phyloP scores from a whole-genome alignment of 2,113 vertebrate genomes.

The Platycercus adscitus region DNA sequence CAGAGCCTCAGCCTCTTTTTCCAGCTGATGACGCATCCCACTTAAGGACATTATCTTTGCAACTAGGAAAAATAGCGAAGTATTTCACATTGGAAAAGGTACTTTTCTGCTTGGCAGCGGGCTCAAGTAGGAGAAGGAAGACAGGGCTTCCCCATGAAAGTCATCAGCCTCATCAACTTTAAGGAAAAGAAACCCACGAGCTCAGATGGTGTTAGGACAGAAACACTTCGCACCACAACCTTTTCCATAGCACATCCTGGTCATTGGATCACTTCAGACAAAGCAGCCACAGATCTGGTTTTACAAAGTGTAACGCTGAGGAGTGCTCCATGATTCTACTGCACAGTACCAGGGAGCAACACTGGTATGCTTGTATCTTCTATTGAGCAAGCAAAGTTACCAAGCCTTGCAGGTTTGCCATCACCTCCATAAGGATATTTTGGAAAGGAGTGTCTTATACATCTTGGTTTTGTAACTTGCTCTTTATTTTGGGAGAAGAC shows the following conservation, averaged over 20 bases:
- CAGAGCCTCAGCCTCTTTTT: neutral
- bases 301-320: rapidly evolving
- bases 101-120: neutral
- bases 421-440: neutral
- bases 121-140: neutral
- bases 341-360: neutral
- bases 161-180: neutral
- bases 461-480: neutral
- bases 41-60: neutral
- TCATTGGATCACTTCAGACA: neutral
- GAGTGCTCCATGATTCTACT: neutral
- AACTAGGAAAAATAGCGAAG: neutral
- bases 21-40: neutral
- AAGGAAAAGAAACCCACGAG: neutral
- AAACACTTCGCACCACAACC: neutral
- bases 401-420: neutral
- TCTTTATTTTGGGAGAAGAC: neutral
- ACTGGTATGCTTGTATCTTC: neutral
- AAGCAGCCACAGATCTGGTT: neutral
- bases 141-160: neutral
- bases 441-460: neutral
- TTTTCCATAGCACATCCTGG: neutral
- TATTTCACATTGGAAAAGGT: neutral
- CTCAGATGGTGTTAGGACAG: neutral
- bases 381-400: neutral